Evolutionary conservation across 2,888 invertebrate species (phyloP), one percentile per base, ranked within the genome.

Genomic region (Rotaria sp.): DNA sequence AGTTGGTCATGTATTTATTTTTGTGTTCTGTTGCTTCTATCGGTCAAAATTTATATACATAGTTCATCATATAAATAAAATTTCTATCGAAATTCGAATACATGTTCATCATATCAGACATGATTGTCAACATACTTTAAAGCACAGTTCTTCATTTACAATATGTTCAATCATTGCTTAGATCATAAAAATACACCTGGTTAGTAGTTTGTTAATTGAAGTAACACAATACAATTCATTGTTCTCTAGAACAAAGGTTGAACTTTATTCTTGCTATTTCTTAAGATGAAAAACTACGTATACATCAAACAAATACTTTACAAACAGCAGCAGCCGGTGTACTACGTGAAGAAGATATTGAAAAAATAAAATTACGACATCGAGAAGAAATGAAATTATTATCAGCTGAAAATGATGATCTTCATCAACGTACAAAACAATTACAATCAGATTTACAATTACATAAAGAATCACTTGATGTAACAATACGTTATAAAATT

Each of bases 351-450:
- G 80, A 80, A 80, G 80, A 80, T 80, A 45, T 80, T 18, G 80
- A 80, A 80, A 80, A 80, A 80, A 80, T 80, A 1, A 80, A 80
- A 80, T 45, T n/a, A n/a, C 80, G 80, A 11, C 80, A 80, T 45
- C 80, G 80, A 5, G 80, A 80, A 80, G 80, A 80, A 45, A 80
- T 80, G 80, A 80, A 80, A 80, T 80, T 80, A 80, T 45, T 80
- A 80, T 80, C 80, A 45, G 38, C 45, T 24, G 80, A 80, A 80
- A 80, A 80, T 80, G 80, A 80, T 26, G 80, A 80, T 45, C 45
- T 80, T 45, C 80, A 80, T 80, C 80, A 80, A 45, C 80, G 80
- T 45, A 80, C 80, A n/a, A 80, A 21, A 80, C 80, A 80, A 80
- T 80, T 80, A n/a, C 80, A 80, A 80, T 80, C 80, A 0, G 80